These are phyloP conservation scores for Phaenicophaeus curvirostris DNA, from an alignment of 2,797 vertebrate species.

Conservation along the genomic window DNA sequence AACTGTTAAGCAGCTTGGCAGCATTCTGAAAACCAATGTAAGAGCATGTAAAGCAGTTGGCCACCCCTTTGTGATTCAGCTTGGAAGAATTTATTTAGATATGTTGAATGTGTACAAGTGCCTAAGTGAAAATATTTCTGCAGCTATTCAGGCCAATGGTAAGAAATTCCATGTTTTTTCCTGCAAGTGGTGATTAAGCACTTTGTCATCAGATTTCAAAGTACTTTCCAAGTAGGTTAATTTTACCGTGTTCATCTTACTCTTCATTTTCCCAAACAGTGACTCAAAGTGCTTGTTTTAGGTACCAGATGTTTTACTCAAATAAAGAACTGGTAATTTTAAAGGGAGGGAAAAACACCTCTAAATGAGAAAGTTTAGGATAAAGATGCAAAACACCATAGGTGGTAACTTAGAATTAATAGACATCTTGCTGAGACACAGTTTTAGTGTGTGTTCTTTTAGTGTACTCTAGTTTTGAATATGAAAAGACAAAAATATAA, in stretches of 20 bases:
- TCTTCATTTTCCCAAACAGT: background rate
- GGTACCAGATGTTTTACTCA: background rate
- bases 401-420: background rate
- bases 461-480: background rate
- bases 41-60: conserved; percentile 97
- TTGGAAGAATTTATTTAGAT: conserved; percentile 98
- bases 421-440: background rate
- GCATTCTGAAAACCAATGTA: conserved; percentile 98
- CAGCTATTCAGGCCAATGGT: conserved; percentile 98
- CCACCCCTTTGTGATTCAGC: conserved; percentile 97
- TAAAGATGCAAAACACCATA: background rate
- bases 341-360: background rate
- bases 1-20: conserved; percentile 97
- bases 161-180: conserved; percentile 39
- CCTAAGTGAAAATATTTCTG: conserved; percentile 99
- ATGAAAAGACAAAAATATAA: background rate
- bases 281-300: background rate
- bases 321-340: background rate
- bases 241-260: background rate
- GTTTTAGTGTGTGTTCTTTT: background rate
- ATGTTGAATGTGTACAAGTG: conserved; percentile 99
- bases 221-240: background rate
- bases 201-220: background rate
- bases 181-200: background rate
- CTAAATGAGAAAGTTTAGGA: background rate